Evolutionary conservation across 2,113 vertebrate genomes (phyloP).

Genomic region (Neodon shergylaensis): DNA sequence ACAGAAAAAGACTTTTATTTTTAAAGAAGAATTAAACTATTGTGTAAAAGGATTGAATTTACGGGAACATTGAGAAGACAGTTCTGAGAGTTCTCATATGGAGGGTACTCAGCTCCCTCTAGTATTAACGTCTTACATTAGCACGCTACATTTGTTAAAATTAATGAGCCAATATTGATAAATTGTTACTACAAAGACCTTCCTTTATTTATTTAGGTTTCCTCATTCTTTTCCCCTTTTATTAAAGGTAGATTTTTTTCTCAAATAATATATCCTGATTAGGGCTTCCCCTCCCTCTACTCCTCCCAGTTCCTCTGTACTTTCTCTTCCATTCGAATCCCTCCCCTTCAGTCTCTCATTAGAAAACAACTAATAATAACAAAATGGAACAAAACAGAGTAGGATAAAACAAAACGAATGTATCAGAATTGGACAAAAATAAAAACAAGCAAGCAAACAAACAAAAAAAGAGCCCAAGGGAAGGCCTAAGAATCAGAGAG

Average conservation of each 20-base stretch:
- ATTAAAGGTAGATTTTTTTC: not conserved
- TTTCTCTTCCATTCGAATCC: too few species aligned
- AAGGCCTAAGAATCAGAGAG: not conserved
- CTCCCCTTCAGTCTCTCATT: not conserved
- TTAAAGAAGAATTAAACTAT: not conserved
- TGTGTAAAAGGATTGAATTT: not conserved
- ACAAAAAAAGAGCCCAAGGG: not conserved
- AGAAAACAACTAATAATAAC: not conserved
- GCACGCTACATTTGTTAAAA: conserved; percentile 44
- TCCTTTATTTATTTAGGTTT: conserved; percentile 44
- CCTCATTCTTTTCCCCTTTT: not conserved
- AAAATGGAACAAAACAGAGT: not conserved
- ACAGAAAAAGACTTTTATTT: not conserved
- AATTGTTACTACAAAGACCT: not conserved
- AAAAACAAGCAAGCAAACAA: too few species aligned
- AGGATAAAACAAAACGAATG: not conserved
- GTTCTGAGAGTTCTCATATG: not conserved
- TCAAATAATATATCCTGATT: not conserved
- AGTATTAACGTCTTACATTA: conserved; percentile 50
- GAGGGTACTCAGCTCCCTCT: not conserved
- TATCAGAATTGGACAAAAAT: not conserved
- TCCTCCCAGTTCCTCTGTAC: not conserved
- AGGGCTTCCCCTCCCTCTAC: not conserved
- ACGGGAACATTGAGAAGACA: not conserved
- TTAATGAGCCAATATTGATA: conserved; percentile 50